Evolutionary conservation across 2,888 invertebrate genomes (phyloP), one percentile per base, ranked within the genome.

Genomic region (Eulithis testata): DNA sequence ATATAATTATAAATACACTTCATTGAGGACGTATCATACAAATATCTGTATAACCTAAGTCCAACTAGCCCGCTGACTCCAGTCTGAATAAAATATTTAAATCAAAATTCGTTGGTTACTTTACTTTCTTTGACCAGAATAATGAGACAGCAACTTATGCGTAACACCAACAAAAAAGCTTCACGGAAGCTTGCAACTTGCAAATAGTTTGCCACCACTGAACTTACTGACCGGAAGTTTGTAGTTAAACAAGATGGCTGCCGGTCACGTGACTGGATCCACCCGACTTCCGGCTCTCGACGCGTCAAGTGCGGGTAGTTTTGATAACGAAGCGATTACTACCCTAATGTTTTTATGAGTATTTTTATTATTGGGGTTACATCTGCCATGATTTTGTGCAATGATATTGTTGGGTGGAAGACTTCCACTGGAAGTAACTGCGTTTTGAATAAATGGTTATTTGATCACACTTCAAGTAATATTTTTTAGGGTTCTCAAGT

Each of bases 231-330:
- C 81, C 91, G 92, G 92, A 91, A 90, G 87, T 87, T 81, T 76
- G 82, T 89, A 87, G 88, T 91, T 89, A 87, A 84, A 85, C 90
- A 92, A 91, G 88, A 91, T 91, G 90, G 91, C 90, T 75, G 86
- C 76, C 70, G 83, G 87, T 89, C 90, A 90, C 91, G 91, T 91
- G 89, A 88, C 90, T 81, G 90, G 91, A 91, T 91, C 86, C 92
- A 91, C 91, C 90, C 85, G 85, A 77, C 86, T 90, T 92, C 91
- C 90, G 90, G 89, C 82, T 82, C 83, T 86, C 84, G 80, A 82
- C 87, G 88, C 87, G 89, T 90, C 91, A 89, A 91, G 91, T 91
- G 82, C 83, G 85, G 88, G 89, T 87, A 89, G 87, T 89, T 86
- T 66, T 83, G 87, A 88, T 89, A 88, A 90, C 90, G 88, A 87